A percentile compares a stretch with the other conserved stretches of the same genome.
These are phyloP conservation scores for Emmelina monodactyla DNA, from an alignment of 2,888 invertebrate genomes.

Conservation along the genomic window DNA sequence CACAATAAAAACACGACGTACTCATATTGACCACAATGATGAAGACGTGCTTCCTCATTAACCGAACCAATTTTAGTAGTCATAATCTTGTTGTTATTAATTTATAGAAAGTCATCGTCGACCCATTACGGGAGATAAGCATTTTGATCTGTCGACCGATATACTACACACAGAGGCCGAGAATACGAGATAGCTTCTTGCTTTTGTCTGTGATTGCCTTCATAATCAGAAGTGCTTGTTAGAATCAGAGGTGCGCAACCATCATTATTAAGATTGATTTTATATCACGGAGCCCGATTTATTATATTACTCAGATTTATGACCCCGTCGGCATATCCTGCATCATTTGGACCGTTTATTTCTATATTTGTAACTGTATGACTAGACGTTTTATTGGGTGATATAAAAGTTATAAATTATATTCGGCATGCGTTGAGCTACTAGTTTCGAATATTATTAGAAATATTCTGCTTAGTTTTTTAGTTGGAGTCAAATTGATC, in stretches of 20 bases:
- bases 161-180: constrained; percentile 26
- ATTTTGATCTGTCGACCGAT: constrained; percentile 51
- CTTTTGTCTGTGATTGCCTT: constrained; percentile 49
- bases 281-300: constrained; percentile 31
- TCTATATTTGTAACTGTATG: too few relatives aligned
- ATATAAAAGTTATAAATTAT: too few relatives aligned
- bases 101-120: constrained; percentile 63
- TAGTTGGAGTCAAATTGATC: too few relatives aligned
- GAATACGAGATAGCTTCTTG: constrained; percentile 34
- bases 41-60: constrained; percentile 46
- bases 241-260: constrained; percentile 47
- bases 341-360: too few relatives aligned
- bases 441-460: too few relatives aligned
- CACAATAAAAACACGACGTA: constrained; percentile 5
- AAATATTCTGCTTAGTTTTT: too few relatives aligned
- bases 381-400: too few relatives aligned
- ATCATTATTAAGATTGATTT: constrained; percentile 48
- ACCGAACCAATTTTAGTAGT: constrained; percentile 45
- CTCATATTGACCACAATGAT: background rate
- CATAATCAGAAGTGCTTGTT: constrained; percentile 61
- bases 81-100: constrained; percentile 56
- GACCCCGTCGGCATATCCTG: background rate
- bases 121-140: constrained; percentile 55
- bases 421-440: too few relatives aligned
- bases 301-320: constrained; percentile 1